Base-by-base conservation (phyloP, 2,888 invertebrate species). In the Buathra laborator region DNA sequence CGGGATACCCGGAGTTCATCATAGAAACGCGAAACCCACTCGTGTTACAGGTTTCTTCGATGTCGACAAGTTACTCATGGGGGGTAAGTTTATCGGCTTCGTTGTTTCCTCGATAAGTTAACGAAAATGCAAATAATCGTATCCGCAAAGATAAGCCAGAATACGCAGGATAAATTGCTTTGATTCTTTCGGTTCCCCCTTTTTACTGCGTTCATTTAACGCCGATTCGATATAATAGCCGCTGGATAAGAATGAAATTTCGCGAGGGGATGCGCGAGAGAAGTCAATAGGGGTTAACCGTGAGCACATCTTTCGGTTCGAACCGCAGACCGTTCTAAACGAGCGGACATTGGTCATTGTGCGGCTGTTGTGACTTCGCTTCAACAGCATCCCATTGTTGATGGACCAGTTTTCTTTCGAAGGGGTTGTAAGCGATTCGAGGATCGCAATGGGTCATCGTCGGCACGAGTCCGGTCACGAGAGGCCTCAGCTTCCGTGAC, bases 271-370 rank as follows among this genome's bases (percentile, higher is more conserved):
- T 24, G 56, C 71, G 76, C 59, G 71, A 79, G 81, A 81, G 53
- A 75, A 89, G 91, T 90, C 89, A 91, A 90, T 88, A 88, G 88
- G 87, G 87, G 87, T 88, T 87, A 92, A 92, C 87, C 87, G 86
- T 89, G 87, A 87, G 88, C 89, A 91, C 93, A 92, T 89, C 37
- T 37, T 37, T 37, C 37, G 37, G 37, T 90, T 91, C 84, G 92
- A 92, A 92, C 75, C 83, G 81, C 80, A 87, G 88, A 88, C 81
- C 84, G 83, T 85, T 67, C 56, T 81, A 88, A 29, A 2, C 83
- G 88, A 91, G 90, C 91, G 92, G 93, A 92, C 92, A 91, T 85
- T 89, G 91, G 90, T 76, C 88, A 91, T 90, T 90, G 88, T 89
- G 77, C 74, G 9, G 37, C 48, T 64, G n/a, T 29, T 53, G 37